These are phyloP conservation scores for Mythimna albipuncta DNA, from an alignment of 2,888 invertebrate genomes.

Conservation along the genomic window DNA sequence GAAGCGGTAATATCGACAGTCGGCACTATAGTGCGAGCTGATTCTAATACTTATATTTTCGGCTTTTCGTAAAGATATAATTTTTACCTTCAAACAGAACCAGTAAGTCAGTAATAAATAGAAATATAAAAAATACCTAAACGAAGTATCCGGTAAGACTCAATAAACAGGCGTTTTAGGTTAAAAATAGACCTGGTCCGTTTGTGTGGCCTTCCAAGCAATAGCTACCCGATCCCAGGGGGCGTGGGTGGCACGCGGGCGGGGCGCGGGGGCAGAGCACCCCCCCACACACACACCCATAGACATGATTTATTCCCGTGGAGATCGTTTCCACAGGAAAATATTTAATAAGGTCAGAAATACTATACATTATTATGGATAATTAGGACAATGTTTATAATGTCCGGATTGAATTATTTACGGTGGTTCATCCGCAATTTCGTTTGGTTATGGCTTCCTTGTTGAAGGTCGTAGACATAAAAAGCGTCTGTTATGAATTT, in stretches of 20 bases:
- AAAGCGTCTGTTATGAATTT: conserved; percentile 42
- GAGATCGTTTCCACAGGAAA: conserved; percentile 71
- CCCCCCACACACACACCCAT: conserved; percentile 65
- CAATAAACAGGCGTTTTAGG: conserved; percentile 71
- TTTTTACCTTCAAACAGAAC: conserved; percentile 32
- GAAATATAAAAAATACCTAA: conserved; percentile 38
- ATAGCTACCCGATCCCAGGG: conserved; percentile 68
- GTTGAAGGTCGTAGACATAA: conserved; percentile 29
- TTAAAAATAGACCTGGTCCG: conserved; percentile 77
- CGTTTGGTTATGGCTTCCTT: conserved; percentile 34
- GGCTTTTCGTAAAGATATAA: conserved; percentile 2
- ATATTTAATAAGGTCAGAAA: conserved; percentile 73
- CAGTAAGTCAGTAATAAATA: conserved; percentile 8
- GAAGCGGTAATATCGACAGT: conserved; percentile 24
- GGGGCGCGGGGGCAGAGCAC: conserved; percentile 43
- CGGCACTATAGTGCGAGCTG: conserved; percentile 2
- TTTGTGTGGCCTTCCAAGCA: conserved; percentile 74
- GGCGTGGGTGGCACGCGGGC: conserved; percentile 55
- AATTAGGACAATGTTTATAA: conserved; percentile 44
- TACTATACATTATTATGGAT: conserved; percentile 31
- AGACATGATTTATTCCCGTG: conserved; percentile 78
- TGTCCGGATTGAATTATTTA: conserved; percentile 31
- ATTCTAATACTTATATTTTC: conserved; percentile 18
- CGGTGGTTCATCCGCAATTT: conserved; percentile 37
- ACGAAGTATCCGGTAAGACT: conserved; percentile 50